A percentile compares a stretch with the other conserved stretches of the same genome.
Conservation (phyloP, 2,797 vertebrate species). For the Ciconia nigra region DNA sequence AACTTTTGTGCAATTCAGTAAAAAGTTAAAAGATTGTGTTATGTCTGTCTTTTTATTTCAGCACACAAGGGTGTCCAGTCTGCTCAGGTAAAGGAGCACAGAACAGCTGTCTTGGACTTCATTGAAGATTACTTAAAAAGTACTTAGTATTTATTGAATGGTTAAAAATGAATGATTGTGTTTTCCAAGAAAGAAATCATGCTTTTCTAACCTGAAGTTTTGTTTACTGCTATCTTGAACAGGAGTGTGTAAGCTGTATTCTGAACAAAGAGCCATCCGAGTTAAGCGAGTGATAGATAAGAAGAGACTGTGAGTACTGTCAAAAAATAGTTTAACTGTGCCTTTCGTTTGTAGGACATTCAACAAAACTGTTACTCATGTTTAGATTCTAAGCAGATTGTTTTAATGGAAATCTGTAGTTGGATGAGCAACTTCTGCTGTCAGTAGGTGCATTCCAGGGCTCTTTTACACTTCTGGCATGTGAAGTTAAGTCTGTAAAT, state of each 20-base stretch:
- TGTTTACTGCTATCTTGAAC: conserved; percentile 2
- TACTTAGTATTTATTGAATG: conserved; percentile 49
- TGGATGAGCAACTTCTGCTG: background rate
- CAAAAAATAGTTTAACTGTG: background rate
- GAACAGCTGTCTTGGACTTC: conserved; percentile 88
- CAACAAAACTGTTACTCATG: background rate
- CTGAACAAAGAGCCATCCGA: conserved; percentile 93
- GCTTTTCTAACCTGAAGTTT: background rate
- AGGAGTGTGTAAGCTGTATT: conserved; percentile 96
- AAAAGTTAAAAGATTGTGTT: background rate
- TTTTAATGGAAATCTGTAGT: background rate
- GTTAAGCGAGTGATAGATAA: conserved; percentile 95
- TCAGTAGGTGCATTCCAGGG: background rate
- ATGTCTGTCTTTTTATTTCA: conserved; percentile 63
- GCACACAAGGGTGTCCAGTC: conserved; percentile 84
- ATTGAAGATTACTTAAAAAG: conserved; percentile 91
- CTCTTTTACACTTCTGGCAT: background rate
- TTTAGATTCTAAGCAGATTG: background rate
- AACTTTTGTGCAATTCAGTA: background rate
- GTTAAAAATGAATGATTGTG: background rate
- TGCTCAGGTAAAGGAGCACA: conserved; percentile 89
- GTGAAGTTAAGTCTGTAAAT: background rate
- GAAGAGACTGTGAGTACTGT: conserved; percentile 90
- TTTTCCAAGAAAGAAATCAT: background rate
- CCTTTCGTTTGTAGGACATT: background rate